Conservation (phyloP, 2,113 vertebrate genomes). For the Caloenas nicobarica region DNA sequence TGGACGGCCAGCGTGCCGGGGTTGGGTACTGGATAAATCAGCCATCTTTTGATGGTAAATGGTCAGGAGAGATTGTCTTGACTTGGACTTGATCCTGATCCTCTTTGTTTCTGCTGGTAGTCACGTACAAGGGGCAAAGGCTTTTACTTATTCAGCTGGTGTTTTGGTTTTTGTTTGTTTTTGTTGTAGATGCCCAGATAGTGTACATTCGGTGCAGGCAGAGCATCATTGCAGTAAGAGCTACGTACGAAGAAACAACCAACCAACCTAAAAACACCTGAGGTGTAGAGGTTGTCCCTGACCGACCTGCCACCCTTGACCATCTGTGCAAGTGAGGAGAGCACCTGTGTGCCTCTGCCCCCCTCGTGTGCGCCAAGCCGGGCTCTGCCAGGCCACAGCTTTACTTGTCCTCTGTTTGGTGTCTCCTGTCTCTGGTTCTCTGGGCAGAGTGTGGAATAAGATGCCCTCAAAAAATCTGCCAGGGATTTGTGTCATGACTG, state of each 20-base stretch:
- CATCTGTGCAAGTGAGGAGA: not conserved
- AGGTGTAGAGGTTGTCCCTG: not conserved
- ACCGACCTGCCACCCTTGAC: not conserved
- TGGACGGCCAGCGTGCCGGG: not conserved
- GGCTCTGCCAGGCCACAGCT: not conserved
- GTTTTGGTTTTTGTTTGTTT: not conserved
- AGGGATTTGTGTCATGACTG: not conserved
- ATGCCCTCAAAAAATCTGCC: not conserved
- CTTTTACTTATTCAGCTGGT: not conserved
- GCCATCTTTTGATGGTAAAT: not conserved
- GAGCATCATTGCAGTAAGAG: not conserved
- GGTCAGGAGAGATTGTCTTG: not conserved
- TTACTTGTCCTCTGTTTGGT: too few relatives aligned
- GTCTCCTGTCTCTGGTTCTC: not conserved
- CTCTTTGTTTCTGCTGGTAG: not conserved
- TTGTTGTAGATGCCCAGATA: not conserved
- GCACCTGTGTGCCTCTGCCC: not conserved
- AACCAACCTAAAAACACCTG: not conserved
- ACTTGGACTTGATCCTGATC: not conserved
- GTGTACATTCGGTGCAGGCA: not conserved
- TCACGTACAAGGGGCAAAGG: not conserved
- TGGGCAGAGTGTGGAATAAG: not conserved
- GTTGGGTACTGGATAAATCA: not conserved
- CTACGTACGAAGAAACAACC: not conserved
- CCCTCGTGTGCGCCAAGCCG: too few relatives aligned